Evolutionary conservation across 2,113 vertebrate genomes (phyloP), one percentile per base, ranked within the genome.

Genomic region (Dasypus novemcinctus): DNA sequence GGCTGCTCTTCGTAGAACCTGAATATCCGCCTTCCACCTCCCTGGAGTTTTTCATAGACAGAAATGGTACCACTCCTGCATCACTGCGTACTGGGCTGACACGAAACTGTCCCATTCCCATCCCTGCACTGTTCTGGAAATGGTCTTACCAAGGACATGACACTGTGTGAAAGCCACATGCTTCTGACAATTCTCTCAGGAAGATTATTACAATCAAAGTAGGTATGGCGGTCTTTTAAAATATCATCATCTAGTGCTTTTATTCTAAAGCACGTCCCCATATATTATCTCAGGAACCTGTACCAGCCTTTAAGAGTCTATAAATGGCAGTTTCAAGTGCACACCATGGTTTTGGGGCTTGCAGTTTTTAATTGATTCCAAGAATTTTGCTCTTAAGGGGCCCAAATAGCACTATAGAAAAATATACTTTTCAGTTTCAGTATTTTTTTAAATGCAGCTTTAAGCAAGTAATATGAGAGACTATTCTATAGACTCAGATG

Each of bases 361-460:
- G 86, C 78, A 82, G 36, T 69, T 88, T 95, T 79, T 93, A 96
- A 20, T 59, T 2, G 57, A 12, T 83, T 96, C 96, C 92, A 96
- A 96, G 80, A 93, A 92, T 90, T 93, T 89, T 84, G 80, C 85
- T 89, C 64, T 33, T 82, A 91, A 88, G 64, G 66, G 57, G 64
- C 87, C 75, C 79, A 89, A 91, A 84, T 25, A 93, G 52, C 27
- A 52, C 52, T 17, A 43, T 5, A 36, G 83, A 68, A 52, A 87
- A 71, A 63, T 13, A 27, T 76, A 38, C 57, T 84, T 95, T 88
- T 57, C 57, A 46, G 69, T 23, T 25, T 87, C 38, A 15, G 38
- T 68, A 38, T 36, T 87, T 90, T 83, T 41, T 57, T 23, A 17
- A 59, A 41, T 68, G 31, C 59, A 41, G 46, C 54, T 54, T 54